phyloP scores from a whole-genome alignment of 2,113 vertebrate genomes.

The Aldabrachelys gigantea region DNA sequence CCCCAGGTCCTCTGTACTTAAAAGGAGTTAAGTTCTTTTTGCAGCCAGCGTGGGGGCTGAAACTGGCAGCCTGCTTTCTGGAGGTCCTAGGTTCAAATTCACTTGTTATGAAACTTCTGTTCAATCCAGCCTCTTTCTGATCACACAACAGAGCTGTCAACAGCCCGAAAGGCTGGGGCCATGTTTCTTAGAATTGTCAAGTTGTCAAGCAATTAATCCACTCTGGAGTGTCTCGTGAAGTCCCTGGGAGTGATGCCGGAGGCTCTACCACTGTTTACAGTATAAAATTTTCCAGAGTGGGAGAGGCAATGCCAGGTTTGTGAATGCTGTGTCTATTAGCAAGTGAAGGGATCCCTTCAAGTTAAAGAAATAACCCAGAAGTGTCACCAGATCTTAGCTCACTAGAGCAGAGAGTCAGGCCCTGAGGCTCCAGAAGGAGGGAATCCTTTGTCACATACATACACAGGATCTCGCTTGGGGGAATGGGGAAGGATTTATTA shows the following conservation, averaged over 20 bases:
- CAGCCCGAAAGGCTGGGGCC: neutral
- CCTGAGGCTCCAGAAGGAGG: neutral
- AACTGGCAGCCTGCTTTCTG: constrained; percentile 35
- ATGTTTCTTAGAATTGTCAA: neutral
- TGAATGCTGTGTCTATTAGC: neutral
- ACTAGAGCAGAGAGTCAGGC: neutral
- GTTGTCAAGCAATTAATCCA: neutral
- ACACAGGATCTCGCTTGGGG: neutral
- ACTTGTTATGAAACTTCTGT: constrained; percentile 2
- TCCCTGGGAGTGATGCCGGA: neutral
- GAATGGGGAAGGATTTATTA: neutral
- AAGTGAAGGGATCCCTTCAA: neutral
- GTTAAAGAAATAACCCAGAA: neutral
- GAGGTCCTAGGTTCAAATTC: constrained; percentile 53
- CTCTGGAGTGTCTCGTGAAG: neutral
- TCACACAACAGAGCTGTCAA: constrained; percentile 32
- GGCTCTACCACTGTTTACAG: neutral
- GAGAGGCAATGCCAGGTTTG: neutral
- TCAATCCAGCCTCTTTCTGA: neutral
- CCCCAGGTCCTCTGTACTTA: constrained; percentile 54
- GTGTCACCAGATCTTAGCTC: neutral
- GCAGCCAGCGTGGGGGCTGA: neutral
- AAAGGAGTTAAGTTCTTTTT: constrained; percentile 63
- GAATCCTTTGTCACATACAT: neutral
- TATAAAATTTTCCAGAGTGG: neutral